A percentile compares a stretch with the other conserved stretches of the same genome.
Conservation (phyloP, 1,140 invertebrate species). For the Phymorhynchus buccinoides region DNA sequence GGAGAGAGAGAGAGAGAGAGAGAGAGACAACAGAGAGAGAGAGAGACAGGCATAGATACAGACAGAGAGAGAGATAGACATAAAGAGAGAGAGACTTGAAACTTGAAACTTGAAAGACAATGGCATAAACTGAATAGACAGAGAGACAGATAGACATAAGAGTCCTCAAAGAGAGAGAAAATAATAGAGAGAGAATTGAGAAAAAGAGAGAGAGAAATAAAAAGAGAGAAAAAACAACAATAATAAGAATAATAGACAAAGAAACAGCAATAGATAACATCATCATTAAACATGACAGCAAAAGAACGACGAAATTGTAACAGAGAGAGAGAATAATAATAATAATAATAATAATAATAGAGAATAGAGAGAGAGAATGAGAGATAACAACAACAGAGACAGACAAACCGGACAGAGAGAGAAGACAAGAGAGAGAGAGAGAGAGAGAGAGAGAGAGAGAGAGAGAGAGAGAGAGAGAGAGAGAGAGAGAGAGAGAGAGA, state of each 20-base stretch:
- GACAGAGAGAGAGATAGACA: constrained; percentile 21
- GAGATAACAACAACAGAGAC: neutral
- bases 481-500: neutral
- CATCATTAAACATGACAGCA: no score
- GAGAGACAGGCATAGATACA: neutral
- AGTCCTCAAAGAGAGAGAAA: neutral
- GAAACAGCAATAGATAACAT: no score
- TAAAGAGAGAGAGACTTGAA: neutral
- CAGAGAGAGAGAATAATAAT: constrained; percentile 24
- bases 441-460: neutral
- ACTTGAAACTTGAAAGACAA: neutral
- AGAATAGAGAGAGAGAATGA: neutral
- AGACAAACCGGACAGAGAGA: neutral
- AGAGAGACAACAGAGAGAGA: constrained; percentile 8
- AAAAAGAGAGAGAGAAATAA: constrained; percentile 10
- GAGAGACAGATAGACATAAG: neutral
- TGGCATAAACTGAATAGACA: neutral
- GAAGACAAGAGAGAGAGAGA: neutral
- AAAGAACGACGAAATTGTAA: no score
- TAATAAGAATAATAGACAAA: neutral
- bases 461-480: neutral
- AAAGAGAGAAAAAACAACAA: constrained; percentile 12
- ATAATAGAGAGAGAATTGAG: neutral
- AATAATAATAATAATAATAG: neutral
- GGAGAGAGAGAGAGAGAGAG: constrained; percentile 26